Evolutionary conservation across 2,113 vertebrate genomes (phyloP), one percentile per base, ranked within the genome.

Genomic region (Notothenia rossii): DNA sequence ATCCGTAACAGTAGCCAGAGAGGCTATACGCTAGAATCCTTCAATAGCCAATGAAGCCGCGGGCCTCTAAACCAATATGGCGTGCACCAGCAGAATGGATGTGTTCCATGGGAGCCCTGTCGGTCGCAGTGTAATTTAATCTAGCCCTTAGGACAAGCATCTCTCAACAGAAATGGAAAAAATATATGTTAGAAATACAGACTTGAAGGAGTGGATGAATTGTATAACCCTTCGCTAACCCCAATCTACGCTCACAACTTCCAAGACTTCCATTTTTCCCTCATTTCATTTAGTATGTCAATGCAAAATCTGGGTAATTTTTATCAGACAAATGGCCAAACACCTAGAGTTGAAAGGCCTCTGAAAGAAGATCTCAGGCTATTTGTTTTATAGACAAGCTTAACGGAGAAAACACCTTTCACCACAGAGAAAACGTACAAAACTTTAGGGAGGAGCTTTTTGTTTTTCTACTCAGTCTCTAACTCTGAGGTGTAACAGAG

Each of bases 1-100:
- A 93, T 94, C 91, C 88, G 80, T 86, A 77, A 71, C 89, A 80
- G 82, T 89, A 84, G 89, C 89, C 85, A 90, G 86, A 66, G 69
- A 93, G 81, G 82, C 89, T 83, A 82, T 85, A 86, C 71, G 63
- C 90, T 87, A 76, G 86, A 92, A 94, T 93, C 89, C 86, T 89
- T 94, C 90, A 91, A 88, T 83, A 85, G 88, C 87, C 91, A 93
- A 92, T 89, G 87, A 91, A 87, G 87, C 91, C 88, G 81, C 79
- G 70, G 93, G 93, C 89, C 83, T 90, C 87, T 86, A 85, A 89
- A 92, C 79, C 90, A 91, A 94, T 92, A 92, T 89, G 88, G 81
- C 75, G 80, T 81, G 74, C 88, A 86, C 66, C 74, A 66, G 88
- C 76, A 84, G 86, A 93, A 94, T 91, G 88, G 91, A 94, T 92